Conservation (phyloP, 2,888 invertebrate genomes). For the Polylopha cassiicola region DNA sequence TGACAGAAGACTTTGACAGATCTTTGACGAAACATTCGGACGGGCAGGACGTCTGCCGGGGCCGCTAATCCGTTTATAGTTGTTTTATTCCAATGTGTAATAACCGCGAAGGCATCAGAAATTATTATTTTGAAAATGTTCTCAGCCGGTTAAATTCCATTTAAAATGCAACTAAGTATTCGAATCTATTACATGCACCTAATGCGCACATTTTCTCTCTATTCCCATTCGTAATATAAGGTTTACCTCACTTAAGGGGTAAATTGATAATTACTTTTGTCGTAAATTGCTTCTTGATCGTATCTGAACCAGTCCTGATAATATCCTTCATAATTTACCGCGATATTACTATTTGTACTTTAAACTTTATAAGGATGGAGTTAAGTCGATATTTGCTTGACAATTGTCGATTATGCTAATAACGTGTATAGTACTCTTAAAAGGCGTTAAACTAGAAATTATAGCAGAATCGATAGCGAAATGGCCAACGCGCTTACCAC, state of each 20-base stretch:
- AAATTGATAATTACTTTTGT: constrained; percentile 25
- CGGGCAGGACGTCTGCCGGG: too few species aligned
- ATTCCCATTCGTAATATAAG: too few species aligned
- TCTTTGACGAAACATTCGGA: too few species aligned
- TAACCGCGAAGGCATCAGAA: too few species aligned
- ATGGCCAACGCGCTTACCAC: constrained; percentile 6
- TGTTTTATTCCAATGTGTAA: too few species aligned
- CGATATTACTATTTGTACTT: neutral
- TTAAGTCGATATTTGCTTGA: constrained; percentile 1
- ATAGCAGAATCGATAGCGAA: constrained; percentile 18
- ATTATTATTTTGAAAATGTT: too few species aligned
- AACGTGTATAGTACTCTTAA: constrained; percentile 8
- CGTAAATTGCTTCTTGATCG: constrained; percentile 24
- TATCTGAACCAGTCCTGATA: constrained; percentile 20
- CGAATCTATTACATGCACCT: constrained; percentile 9
- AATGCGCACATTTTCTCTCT: too few species aligned
- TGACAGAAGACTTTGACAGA: too few species aligned
- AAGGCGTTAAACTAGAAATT: constrained; percentile 22
- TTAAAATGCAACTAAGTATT: constrained; percentile 3
- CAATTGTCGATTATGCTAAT: constrained; percentile 4
- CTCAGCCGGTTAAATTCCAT: too few species aligned
- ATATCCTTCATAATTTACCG: constrained; percentile 15
- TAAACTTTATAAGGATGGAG: neutral
- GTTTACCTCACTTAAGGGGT: constrained; percentile 16
- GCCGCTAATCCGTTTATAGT: too few species aligned